A percentile compares a stretch with the other conserved stretches of the same genome.
phyloP scores from a whole-genome alignment of 2,888 invertebrate species.

The Dasysyrphus albostriatus region DNA sequence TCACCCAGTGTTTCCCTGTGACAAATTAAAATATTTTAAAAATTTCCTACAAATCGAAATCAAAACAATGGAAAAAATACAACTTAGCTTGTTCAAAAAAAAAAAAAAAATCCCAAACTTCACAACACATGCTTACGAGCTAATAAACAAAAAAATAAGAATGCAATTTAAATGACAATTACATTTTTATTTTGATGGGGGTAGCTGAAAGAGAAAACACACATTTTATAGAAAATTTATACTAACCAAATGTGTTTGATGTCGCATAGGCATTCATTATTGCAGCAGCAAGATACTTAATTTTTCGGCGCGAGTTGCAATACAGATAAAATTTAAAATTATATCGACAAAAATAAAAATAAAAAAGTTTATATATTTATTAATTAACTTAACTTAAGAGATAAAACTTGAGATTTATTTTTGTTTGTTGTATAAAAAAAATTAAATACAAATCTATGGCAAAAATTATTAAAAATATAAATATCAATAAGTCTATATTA shows the following conservation, averaged over 20 bases:
- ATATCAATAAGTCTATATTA: slow-evolving; percentile 42
- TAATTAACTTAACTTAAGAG: background rate
- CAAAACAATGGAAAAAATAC: background rate
- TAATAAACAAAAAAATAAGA: background rate
- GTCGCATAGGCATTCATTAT: slow-evolving; percentile 83
- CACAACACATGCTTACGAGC: background rate
- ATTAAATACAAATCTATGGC: slow-evolving; percentile 57
- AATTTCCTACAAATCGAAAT: background rate
- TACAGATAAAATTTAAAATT: slow-evolving; percentile 37
- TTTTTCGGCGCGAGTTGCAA: slow-evolving; percentile 56
- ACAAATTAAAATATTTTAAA: background rate
- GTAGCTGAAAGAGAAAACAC: slow-evolving; percentile 34
- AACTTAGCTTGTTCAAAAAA: background rate
- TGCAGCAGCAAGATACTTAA: slow-evolving; percentile 80
- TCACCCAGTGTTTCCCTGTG: background rate
- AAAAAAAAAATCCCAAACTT: background rate
- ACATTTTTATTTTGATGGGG: background rate
- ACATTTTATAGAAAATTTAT: slow-evolving; percentile 61
- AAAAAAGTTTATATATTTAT: background rate
- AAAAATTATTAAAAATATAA: slow-evolving; percentile 48
- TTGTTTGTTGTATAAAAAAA: slow-evolving; percentile 27
- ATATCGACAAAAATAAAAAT: slow-evolving; percentile 20
- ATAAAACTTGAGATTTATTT: slow-evolving; percentile 16
- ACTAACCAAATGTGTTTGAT: slow-evolving; percentile 83
- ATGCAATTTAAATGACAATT: slow-evolving; percentile 43